phyloP scores from a whole-genome alignment of 2,888 invertebrate genomes.

The Ptychoptera albimana region DNA sequence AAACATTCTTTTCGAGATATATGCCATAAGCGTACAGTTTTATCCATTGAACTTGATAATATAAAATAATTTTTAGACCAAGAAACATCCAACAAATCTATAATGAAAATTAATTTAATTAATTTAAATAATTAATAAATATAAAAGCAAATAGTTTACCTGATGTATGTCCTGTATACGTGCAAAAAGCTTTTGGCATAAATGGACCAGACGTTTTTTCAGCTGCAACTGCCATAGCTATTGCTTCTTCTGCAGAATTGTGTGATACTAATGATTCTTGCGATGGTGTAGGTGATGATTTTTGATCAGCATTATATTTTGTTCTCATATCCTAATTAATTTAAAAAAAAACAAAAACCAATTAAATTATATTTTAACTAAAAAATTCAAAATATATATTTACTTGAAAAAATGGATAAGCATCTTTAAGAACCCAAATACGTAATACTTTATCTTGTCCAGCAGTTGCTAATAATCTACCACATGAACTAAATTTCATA shows the following conservation, averaged over 20 bases:
- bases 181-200: slow-evolving; percentile 80
- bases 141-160: neutral
- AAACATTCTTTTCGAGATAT: slow-evolving; percentile 93
- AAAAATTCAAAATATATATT: slow-evolving; percentile 5
- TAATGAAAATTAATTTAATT: neutral
- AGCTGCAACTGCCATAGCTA: slow-evolving; percentile 38
- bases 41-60: slow-evolving; percentile 96
- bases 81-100: slow-evolving; percentile 83
- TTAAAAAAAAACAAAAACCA: neutral
- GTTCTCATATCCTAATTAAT: slow-evolving; percentile 70
- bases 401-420: slow-evolving; percentile 77
- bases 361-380: slow-evolving; percentile 1
- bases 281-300: slow-evolving; percentile 83
- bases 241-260: slow-evolving; percentile 47
- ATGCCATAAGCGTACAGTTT: slow-evolving; percentile 95
- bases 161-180: slow-evolving; percentile 88
- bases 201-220: slow-evolving; percentile 54
- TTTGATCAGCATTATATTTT: slow-evolving; percentile 79
- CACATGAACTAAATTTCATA: slow-evolving; percentile 95
- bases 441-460: slow-evolving; percentile 90
- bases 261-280: slow-evolving; percentile 80
- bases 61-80: slow-evolving; percentile 99
- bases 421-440: slow-evolving; percentile 88
- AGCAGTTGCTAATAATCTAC: slow-evolving; percentile 86
- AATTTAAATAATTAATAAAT: neutral